Base-by-base conservation (phyloP, 2,888 invertebrate genomes). In the Magallana nippona region DNA sequence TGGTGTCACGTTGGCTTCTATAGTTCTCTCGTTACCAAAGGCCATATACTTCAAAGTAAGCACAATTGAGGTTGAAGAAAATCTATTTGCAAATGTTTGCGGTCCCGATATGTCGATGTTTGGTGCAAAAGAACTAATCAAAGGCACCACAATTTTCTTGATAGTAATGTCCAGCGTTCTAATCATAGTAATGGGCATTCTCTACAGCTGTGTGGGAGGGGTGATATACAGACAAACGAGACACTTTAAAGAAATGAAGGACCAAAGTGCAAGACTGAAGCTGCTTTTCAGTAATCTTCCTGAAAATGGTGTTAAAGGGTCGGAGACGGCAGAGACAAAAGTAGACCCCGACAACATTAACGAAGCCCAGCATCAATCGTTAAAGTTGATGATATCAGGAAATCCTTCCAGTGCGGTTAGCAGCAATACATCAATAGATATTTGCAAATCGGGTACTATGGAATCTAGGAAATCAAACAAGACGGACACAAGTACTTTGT, bases 1-100 rank as follows among this genome's bases (percentile, higher is more conserved):
- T n/a, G 56, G 19, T 5, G 56, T n/a, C 17, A 19, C 22, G 8
- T 1, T 78, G n/a, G n/a, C 1, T n/a, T 55, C 78, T 13, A 11
- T 78, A 44, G 56, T 78, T 78, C n/a, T 78, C 13, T n/a, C 78
- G 15, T 44, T 78, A 55, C 78, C 78, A 55, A 78, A 56, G 55
- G 55, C 55, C 19, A 19, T 78, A 19, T 78, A 78, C 17, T 78
- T 78, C 78, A 56, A 78, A 78, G 78, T 78, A 10, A 55, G 78
- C 19, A 56, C 10, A 22, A 78, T 78, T 55, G 55, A 78, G 15
- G 55, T 78, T 55, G 63, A 63, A 27, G n/a, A 19, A 2, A 78
- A 78, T 78, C 55, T 78, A 22, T 55, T 19, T 55, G 78, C 55
- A 55, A 44, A 78, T 55, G 78, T 78, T 13, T 78, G 78, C 17